These are phyloP conservation scores for Caerostris darwini DNA, from an alignment of 1,140 invertebrate species.

Conservation along the genomic window DNA sequence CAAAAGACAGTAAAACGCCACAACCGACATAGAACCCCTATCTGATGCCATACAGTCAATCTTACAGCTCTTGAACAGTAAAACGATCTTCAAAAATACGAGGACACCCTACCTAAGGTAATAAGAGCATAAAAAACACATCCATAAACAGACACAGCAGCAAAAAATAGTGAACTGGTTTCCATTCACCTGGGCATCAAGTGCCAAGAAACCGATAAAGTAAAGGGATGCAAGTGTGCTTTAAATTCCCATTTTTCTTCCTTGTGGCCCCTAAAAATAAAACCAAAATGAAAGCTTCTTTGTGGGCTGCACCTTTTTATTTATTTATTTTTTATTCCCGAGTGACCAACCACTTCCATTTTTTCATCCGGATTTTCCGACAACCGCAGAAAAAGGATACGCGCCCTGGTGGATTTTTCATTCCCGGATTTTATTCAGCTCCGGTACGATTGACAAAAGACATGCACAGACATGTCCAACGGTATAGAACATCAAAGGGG, in stretches of 20 bases:
- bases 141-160: slow-evolving; percentile 44
- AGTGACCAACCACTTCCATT: neutral
- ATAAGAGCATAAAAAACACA: slow-evolving; percentile 6
- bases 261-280: neutral
- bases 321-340: neutral
- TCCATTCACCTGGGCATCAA: slow-evolving; percentile 37
- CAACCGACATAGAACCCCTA: neutral
- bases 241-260: slow-evolving; percentile 26
- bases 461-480: neutral
- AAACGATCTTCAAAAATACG: neutral
- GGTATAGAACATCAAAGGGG: neutral
- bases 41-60: neutral
- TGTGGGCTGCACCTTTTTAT: neutral
- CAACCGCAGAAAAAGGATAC: neutral
- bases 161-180: neutral
- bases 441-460: slow-evolving; percentile 22
- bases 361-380: neutral
- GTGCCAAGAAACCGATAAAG: slow-evolving; percentile 8
- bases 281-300: slow-evolving; percentile 30
- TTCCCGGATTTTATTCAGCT: neutral
- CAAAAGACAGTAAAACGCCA: too few species aligned
- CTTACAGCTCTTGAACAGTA: neutral
- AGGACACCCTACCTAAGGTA: neutral
- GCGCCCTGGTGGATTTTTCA: slow-evolving; percentile 15
- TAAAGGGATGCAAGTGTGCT: neutral